Base-by-base conservation (phyloP, 1,140 invertebrate genomes). In the Drosophila truncata region DNA sequence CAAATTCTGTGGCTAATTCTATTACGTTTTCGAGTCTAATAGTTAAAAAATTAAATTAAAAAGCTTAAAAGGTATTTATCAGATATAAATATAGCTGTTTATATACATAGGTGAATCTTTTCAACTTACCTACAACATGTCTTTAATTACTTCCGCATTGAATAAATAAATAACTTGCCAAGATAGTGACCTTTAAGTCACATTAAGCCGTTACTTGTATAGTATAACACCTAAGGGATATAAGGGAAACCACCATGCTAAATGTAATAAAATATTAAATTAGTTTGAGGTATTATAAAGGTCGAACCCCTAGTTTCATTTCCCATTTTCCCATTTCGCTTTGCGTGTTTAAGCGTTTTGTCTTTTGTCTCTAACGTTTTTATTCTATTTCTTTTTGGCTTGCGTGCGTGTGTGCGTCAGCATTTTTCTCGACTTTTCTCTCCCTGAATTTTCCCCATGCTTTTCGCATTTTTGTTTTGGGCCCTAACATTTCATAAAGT, bases 341-440 rank as follows among this genome's bases (percentile, higher is more conserved):
- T 88, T 81, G 85, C 85, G 77, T 88, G 84, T 71, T 87, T 86
- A 78, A 77, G 69, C 65, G 62, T 66, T 82, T 90, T 80, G 77
- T 90, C 73, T 88, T 88, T 84, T 80, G 84, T 84, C 72, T 78
- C 67, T 42, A 87, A 71, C 73, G 60, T 27, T 78, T 70, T 69
- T 62, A 78, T 82, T 84, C 37, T 64, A 74, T 69, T 74, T 70
- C 16, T n/a, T 52, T 46, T 46, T 44, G 37, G 41, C 46, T 27
- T 55, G 31, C 52, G 20, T 55, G 47, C 46, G 31, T 55, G 50
- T 55, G 62, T 64, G 72, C 49, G 72, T 65, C 64, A 88, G 63
- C 60, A 44, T 74, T 69, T 75, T 73, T 71, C 33, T 70, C 59
- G 44, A 55, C 59, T 44, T 55, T 55, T 66, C 62, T 66, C 42